Base-by-base conservation (phyloP, 2,888 invertebrate species). In the Stramonita haemastoma region DNA sequence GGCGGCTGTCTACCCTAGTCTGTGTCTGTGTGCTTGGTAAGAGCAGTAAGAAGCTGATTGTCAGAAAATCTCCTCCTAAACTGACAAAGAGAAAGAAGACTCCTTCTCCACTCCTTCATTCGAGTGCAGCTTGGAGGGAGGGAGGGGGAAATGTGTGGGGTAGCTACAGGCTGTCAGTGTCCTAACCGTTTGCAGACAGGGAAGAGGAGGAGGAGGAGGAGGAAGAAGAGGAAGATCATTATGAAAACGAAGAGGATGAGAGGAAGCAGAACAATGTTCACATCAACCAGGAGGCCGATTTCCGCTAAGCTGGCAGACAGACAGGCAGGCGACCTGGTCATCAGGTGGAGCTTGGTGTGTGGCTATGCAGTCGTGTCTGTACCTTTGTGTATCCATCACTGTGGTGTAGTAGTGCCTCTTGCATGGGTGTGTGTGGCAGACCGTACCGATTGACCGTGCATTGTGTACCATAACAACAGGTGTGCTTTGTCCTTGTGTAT, bases 191-290 rank as follows among this genome's bases (percentile, higher is more conserved):
- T 83, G 36, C 81, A 83, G 81, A 83, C 17, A 36, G 26, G 81
- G 81, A 83, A 83, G 81, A 83, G 26, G 81, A 83, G 46, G 81
- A 81, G 22, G 36, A 81, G 22, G 36, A 83, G 19, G 81, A 83
- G 46, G 81, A 83, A 22, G 81, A 83, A 46, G 81, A 83, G 36
- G 36, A 46, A 19, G 46, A 46, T 83, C 13, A 46, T 22, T 36
- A 83, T 22, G 36, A 83, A 19, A 22, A 83, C 26, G 46, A 36
- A 22, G 81, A 83, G 36, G 46, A 46, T 46, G 46, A 46, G 26
- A 17, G 19, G 73, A 73, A 73, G 60, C 60, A 19, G 19, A 46
- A 83, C 81, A 83, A 83, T 83, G 81, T 83, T 83, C 29, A 83
- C 22, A 83, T 34, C 79, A 79, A 83, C 22, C 46, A 83, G 22